Evolutionary conservation across 2,113 vertebrate genomes (phyloP).

Genomic region (Larimichthys crocea): DNA sequence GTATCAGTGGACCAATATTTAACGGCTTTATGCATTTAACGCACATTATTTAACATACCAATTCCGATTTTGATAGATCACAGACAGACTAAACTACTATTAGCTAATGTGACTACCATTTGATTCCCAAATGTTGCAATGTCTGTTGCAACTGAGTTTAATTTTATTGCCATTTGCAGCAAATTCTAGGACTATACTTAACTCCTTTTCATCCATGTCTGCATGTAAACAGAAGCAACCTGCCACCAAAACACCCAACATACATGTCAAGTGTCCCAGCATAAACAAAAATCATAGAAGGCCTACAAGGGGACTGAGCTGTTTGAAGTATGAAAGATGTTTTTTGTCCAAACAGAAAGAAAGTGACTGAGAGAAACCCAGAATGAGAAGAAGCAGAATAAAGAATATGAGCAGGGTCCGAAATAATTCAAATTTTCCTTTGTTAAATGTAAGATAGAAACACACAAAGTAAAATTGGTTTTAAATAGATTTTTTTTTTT

Average conservation of each 20-base stretch:
- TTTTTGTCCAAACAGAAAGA: slow-evolving; percentile 7
- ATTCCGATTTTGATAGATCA: not conserved
- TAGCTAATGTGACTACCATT: not conserved
- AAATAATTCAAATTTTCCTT: too few relatives aligned
- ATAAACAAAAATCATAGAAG: not conserved
- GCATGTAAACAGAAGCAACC: not conserved
- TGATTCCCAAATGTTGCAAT: not conserved
- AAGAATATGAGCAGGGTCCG: not conserved
- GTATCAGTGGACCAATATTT: not conserved
- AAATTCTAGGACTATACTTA: not conserved
- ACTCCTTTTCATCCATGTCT: not conserved
- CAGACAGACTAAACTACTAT: not conserved
- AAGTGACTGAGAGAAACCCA: not conserved
- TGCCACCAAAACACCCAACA: not conserved
- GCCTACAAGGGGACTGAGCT: not conserved
- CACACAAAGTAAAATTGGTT: too few relatives aligned
- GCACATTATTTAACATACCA: not conserved
- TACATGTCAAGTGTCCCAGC: not conserved
- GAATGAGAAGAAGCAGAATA: not conserved
- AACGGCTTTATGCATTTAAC: not conserved
- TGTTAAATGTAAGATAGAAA: too few relatives aligned
- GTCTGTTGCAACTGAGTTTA: not conserved
- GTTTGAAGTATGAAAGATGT: not conserved
- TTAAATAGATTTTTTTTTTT: too few relatives aligned
- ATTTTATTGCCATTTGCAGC: not conserved